These are phyloP conservation scores for Abrostola tripartita DNA, from an alignment of 2,888 invertebrate species.

Conservation along the genomic window DNA sequence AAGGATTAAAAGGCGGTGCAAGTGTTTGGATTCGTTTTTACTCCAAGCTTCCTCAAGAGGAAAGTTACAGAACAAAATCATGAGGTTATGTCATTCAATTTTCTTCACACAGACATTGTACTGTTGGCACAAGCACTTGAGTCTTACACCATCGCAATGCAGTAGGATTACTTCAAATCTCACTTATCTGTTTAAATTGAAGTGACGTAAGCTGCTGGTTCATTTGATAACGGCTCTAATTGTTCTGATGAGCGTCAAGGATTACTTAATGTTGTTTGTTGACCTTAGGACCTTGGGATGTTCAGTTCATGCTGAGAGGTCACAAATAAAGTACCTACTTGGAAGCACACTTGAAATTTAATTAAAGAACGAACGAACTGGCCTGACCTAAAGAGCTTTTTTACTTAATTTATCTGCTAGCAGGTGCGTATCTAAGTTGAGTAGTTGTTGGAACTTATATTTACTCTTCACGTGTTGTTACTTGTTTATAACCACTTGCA, in stretches of 20 bases:
- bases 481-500: no score
- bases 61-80: neutral
- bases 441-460: no score
- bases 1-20: no score
- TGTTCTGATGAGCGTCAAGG: slow-evolving; percentile 19
- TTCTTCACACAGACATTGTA: neutral
- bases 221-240: slow-evolving; percentile 36
- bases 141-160: slow-evolving; percentile 24
- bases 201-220: slow-evolving; percentile 25
- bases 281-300: slow-evolving; percentile 22
- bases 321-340: neutral
- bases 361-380: neutral
- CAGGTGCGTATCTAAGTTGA: no score
- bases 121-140: neutral
- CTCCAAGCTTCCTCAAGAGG: neutral
- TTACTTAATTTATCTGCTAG: no score
- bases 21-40: neutral
- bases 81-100: slow-evolving; percentile 1
- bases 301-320: slow-evolving; percentile 7
- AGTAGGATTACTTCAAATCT: slow-evolving; percentile 38
- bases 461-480: no score
- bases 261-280: slow-evolving; percentile 17
- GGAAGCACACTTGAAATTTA: neutral
- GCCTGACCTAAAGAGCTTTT: no score
- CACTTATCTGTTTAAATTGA: slow-evolving; percentile 31